phyloP scores from a whole-genome alignment of 2,113 vertebrate species.

The Seriola quinqueradiata region DNA sequence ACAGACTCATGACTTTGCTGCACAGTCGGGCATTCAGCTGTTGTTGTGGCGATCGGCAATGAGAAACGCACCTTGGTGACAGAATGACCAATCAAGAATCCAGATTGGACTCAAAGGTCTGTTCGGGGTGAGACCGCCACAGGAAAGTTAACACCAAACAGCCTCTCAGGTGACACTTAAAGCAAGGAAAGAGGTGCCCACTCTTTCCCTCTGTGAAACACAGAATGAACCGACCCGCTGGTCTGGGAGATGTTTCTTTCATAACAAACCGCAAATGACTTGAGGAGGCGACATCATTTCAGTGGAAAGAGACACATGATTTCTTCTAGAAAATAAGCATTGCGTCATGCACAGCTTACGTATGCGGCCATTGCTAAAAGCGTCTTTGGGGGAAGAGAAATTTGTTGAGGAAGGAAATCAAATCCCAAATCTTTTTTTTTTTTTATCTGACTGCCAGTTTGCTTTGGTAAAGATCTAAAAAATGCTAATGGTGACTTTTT shows the following conservation, averaged over 20 bases:
- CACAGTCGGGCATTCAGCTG: slow-evolving; percentile 36
- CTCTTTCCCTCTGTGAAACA: slow-evolving; percentile 22
- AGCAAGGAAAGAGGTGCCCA: neutral
- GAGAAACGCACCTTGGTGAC: slow-evolving; percentile 7
- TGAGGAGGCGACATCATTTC: slow-evolving; percentile 45
- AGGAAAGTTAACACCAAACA: slow-evolving; percentile 3
- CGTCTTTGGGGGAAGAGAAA: slow-evolving; percentile 26
- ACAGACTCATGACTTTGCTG: neutral
- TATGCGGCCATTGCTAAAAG: slow-evolving; percentile 43
- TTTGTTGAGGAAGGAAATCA: neutral
- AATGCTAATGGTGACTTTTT: neutral
- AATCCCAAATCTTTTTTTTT: slow-evolving; percentile 1
- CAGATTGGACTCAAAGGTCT: neutral
- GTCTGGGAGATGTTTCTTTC: slow-evolving; percentile 57
- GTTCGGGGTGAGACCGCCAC: neutral
- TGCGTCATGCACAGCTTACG: slow-evolving; percentile 43
- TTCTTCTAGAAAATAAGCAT: slow-evolving; percentile 36
- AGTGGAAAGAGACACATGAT: slow-evolving; percentile 42
- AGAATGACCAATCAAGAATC: slow-evolving; percentile 21
- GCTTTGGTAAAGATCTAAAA: slow-evolving; percentile 23
- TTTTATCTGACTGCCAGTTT: neutral
- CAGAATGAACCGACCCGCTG: slow-evolving; percentile 13
- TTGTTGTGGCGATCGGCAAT: slow-evolving; percentile 39
- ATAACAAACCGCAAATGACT: slow-evolving; percentile 60
- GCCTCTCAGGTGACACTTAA: slow-evolving; percentile 19